These are phyloP conservation scores for Drosophila biarmipes DNA, from an alignment of 1,140 invertebrate species.

Conservation along the genomic window DNA sequence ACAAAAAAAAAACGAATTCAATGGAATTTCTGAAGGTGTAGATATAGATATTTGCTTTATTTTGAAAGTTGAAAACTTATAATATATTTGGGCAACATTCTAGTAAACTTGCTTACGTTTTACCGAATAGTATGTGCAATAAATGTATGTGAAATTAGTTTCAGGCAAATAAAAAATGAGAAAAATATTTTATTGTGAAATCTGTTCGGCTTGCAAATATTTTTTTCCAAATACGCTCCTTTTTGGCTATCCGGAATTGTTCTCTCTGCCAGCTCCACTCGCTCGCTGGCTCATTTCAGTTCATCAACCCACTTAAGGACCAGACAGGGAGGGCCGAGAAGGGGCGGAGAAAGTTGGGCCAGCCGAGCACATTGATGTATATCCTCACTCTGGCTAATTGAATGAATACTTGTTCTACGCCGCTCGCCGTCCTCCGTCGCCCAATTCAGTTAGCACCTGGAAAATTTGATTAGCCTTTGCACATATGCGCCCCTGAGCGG, in stretches of 20 bases:
- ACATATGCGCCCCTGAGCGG: not conserved
- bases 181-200: no score
- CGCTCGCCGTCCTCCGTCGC: not conserved
- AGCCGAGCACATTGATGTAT: slow-evolving; percentile 59
- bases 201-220: no score
- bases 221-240: no score
- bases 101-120: no score
- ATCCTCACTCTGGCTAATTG: slow-evolving; percentile 73
- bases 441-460: slow-evolving; percentile 41
- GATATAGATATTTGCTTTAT: no score
- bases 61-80: no score
- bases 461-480: slow-evolving; percentile 44
- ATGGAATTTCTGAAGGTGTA: no score
- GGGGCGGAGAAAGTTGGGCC: slow-evolving; percentile 8
- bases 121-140: no score
- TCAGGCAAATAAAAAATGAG: no score
- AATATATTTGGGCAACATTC: no score
- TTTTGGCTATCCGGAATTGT: not conserved
- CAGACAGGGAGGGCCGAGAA: not conserved
- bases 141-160: no score
- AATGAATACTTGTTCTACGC: slow-evolving; percentile 37
- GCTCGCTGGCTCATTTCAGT: slow-evolving; percentile 22
- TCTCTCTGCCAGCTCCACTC: slow-evolving; percentile 1
- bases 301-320: slow-evolving; percentile 31
- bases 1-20: no score